phyloP scores from a whole-genome alignment of 1,140 invertebrate species.

The Papilio helenus region DNA sequence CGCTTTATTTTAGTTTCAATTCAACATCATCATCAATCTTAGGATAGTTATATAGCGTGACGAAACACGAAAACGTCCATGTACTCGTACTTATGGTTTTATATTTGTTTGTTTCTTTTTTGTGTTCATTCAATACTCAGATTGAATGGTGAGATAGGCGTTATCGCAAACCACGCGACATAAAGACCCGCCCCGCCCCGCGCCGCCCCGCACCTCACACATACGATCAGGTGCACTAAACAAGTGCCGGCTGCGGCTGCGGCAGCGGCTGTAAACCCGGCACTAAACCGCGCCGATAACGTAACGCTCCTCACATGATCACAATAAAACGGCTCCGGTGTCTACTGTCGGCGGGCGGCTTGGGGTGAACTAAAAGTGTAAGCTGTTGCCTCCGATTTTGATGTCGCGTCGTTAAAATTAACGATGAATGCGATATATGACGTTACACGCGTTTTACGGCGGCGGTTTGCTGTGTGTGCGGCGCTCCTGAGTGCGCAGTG shows the following conservation, averaged over 20 bases:
- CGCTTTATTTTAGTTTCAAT: too few species aligned
- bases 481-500: background rate
- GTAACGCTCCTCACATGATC: background rate
- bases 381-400: background rate
- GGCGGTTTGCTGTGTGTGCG: background rate
- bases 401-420: background rate
- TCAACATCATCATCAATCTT: too few species aligned
- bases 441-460: background rate
- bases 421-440: background rate
- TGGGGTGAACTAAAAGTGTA: background rate
- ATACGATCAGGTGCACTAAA: conserved; percentile 4
- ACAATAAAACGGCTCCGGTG: background rate
- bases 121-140: background rate
- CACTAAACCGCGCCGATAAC: conserved; percentile 26
- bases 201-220: background rate
- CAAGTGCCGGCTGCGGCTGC: background rate
- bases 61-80: background rate
- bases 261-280: background rate
- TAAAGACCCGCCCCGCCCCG: background rate
- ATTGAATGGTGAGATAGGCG: background rate
- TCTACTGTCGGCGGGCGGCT: background rate
- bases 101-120: background rate
- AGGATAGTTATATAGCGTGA: too few species aligned
- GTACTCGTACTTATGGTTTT: background rate
- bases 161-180: background rate